A percentile compares a stretch with the other conserved stretches of the same genome.
phyloP scores from a whole-genome alignment of 2,113 vertebrate species.

The Corythornis madagascariensis region DNA sequence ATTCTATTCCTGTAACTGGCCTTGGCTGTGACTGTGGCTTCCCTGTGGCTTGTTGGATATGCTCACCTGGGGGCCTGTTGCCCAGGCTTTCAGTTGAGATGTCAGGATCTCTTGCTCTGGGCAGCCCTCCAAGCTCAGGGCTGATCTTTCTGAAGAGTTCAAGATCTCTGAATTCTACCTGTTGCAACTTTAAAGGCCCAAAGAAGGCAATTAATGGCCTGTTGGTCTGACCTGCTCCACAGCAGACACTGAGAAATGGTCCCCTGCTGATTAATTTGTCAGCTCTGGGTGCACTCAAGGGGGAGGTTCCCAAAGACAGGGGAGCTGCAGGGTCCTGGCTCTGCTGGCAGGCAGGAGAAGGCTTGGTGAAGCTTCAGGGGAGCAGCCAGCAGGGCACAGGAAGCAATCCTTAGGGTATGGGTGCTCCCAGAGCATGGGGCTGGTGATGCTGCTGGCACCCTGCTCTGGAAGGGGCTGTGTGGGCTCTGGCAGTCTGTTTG shows the following conservation, averaged over 20 bases:
- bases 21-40: not conserved
- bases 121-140: not conserved
- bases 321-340: not conserved
- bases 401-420: not conserved
- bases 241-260: not conserved
- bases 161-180: not conserved
- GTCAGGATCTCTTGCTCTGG: not conserved
- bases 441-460: not conserved
- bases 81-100: not conserved
- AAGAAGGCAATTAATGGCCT: not conserved
- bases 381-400: not conserved
- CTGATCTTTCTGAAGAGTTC: not conserved
- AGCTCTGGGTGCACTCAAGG: rapidly evolving
- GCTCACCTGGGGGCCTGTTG: not conserved
- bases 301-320: rapidly evolving
- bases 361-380: not conserved
- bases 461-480: not conserved
- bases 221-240: not conserved
- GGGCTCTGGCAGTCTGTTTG: not conserved
- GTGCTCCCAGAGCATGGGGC: not conserved
- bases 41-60: not conserved
- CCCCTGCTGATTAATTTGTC: not conserved
- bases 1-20: slow-evolving; percentile 22
- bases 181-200: not conserved
- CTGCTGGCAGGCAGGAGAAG: not conserved